Evolutionary conservation across 1,140 invertebrate genomes (phyloP), one percentile per base, ranked within the genome.

Genomic region (Nymphalis io): DNA sequence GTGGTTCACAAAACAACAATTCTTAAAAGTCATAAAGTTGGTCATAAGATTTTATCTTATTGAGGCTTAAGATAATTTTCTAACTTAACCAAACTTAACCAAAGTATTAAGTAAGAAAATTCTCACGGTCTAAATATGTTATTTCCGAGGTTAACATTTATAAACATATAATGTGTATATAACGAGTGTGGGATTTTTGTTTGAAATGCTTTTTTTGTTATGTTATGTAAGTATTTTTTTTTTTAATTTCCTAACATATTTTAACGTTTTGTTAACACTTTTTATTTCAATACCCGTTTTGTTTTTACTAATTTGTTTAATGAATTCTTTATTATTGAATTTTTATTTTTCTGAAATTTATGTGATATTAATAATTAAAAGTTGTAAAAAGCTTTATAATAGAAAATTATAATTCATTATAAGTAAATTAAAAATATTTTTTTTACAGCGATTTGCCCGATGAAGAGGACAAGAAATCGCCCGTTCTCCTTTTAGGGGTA

Each of bases 381-480:
- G 20, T 27, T 23, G 1, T 8, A 62, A 46, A 48, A 18, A 48
- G 10, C 4, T 20, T 0, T 12, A 13, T 42, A 42, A 4, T 21
- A 42, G 2, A 13, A 21, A 55, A 20, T 1, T 20, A 1, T 48
- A 38, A 48, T 2, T 6, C 2, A 16, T 16, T 15, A 62, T 58
- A 3, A 1, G 16, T 70, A 10, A 5, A 21, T 42, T 53, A 63
- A n/a, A 8, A 8, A 8, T 33, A 62, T 70, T 82, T 75, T 87
- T 55, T 78, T 90, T 88, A 16, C 89, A 91, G 89, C 75, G 89
- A 90, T 63, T 79, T 91, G 21, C 88, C 89, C 3, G 89, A 91
- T 79, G 87, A 88, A 76, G 89, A 91, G 68, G 89, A 91, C 68
- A 89, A 88, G 73, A 90, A 90, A 62, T 90, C 89, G 20, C 89